A percentile compares a stretch with the other conserved stretches of the same genome.
These are phyloP conservation scores for Helostoma temminkii DNA, from an alignment of 2,797 vertebrate species.

Conservation along the genomic window DNA sequence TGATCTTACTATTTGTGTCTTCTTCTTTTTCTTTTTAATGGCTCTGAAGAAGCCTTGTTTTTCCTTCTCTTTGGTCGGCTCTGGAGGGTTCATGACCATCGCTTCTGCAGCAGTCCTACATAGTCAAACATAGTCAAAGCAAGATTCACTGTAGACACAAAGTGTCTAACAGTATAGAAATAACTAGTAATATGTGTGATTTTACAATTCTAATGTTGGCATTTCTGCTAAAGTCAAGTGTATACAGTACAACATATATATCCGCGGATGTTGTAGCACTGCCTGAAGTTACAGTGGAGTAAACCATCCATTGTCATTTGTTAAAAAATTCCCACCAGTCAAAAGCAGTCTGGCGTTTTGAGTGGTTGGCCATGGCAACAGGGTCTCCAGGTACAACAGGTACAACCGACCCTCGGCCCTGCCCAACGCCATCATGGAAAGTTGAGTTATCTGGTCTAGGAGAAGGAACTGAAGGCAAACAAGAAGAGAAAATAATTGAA, in stretches of 20 bases:
- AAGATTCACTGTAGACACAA: not conserved
- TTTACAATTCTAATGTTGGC: not conserved
- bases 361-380: constrained; percentile 89
- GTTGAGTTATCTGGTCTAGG: constrained; percentile 96
- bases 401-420: constrained; percentile 87
- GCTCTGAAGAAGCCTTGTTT: constrained; percentile 99
- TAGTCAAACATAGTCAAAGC: constrained; percentile 11
- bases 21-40: constrained; percentile 99
- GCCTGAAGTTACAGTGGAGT: not conserved
- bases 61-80: constrained; percentile 96
- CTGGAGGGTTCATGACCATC: constrained; percentile 92
- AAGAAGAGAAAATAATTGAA: constrained; percentile 12
- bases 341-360: constrained; percentile 95
- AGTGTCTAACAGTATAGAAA: not conserved
- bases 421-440: constrained; percentile 91
- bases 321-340: constrained; percentile 91
- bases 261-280: not conserved
- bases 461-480: constrained; percentile 89
- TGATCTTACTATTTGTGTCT: constrained; percentile 94
- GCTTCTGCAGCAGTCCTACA: constrained; percentile 93
- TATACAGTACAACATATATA: not conserved
- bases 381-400: constrained; percentile 88
- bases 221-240: not conserved
- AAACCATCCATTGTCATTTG: too few relatives aligned
- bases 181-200: not conserved